Evolutionary conservation across 2,797 vertebrate genomes (phyloP), one percentile per base, ranked within the genome.

Genomic region (Erithacus rubecula): DNA sequence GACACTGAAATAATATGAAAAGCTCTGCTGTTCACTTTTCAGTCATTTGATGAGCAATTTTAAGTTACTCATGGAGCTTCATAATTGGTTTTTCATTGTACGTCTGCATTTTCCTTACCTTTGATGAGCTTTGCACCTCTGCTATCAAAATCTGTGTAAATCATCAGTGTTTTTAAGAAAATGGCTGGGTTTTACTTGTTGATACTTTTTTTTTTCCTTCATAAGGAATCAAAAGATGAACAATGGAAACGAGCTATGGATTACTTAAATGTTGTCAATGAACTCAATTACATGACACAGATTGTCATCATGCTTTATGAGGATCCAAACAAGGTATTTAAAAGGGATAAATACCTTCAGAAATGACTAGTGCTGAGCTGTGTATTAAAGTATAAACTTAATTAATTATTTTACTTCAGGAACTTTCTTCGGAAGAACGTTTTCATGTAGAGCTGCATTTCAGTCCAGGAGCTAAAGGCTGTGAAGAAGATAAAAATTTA

Each of bases 251-350:
- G 98, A 94, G 98, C 98, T 86, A 99, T 99, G 98, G 98, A 99
- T 95, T 99, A 99, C 90, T 98, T 99, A 67, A 98, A 98, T 91
- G 97, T 98, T 91, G 98, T 99, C 90, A 99, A 97, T 95, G 98
- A 99, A 91, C 98, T 99, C 76, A 99, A 99, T 98, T 99, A 99
- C 95, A 99, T 99, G 98, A 99, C 98, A 17, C 98, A 99, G 97
- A 99, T 99, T 96, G 98, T 99, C 58, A 99, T 99, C 95, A 99
- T 99, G 98, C 98, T 99, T 32, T 99, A 99, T 90, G 98, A 99
- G 85, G 98, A 99, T 95, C 98, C 98, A 90, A 99, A 98, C 95
- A 99, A 99, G 98, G 98, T 99, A 98, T 97, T 43, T 60, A 56
- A 86, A 90, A 78, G 58, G 5, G 29, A 34, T 71, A 80, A 83